phyloP scores from a whole-genome alignment of 2,888 invertebrate species.

The Volucella bombylans region DNA sequence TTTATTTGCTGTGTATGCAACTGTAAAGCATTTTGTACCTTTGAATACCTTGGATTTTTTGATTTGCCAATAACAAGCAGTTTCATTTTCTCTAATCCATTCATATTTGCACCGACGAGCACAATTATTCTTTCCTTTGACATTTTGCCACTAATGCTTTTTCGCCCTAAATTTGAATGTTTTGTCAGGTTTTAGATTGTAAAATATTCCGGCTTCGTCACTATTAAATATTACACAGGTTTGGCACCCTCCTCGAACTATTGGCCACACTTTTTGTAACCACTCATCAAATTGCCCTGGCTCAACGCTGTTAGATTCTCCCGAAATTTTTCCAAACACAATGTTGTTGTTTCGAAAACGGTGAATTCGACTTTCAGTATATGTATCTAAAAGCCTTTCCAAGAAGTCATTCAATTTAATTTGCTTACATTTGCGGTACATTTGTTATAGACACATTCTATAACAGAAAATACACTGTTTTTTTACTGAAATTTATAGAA shows the following conservation, averaged over 20 bases:
- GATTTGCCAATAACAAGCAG: neutral
- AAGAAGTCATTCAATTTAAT: neutral
- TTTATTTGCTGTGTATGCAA: neutral
- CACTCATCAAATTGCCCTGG: too few relatives aligned
- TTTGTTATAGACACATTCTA: too few relatives aligned
- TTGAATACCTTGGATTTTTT: neutral
- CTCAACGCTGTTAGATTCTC: too few relatives aligned
- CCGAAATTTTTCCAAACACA: neutral
- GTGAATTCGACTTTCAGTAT: neutral
- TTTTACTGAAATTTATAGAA: neutral
- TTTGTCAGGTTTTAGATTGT: neutral
- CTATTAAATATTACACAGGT: neutral
- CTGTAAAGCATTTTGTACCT: neutral
- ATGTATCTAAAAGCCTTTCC: neutral
- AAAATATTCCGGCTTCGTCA: neutral
- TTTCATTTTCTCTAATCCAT: neutral
- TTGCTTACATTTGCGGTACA: too few relatives aligned
- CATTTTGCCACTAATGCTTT: neutral
- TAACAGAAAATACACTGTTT: neutral
- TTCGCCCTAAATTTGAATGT: neutral
- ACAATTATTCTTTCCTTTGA: neutral
- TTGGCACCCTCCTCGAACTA: neutral
- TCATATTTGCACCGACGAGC: neutral
- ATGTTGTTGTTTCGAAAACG: neutral
- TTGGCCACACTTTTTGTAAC: neutral